phyloP scores from a whole-genome alignment of 2,113 vertebrate genomes.

The Charina bottae region DNA sequence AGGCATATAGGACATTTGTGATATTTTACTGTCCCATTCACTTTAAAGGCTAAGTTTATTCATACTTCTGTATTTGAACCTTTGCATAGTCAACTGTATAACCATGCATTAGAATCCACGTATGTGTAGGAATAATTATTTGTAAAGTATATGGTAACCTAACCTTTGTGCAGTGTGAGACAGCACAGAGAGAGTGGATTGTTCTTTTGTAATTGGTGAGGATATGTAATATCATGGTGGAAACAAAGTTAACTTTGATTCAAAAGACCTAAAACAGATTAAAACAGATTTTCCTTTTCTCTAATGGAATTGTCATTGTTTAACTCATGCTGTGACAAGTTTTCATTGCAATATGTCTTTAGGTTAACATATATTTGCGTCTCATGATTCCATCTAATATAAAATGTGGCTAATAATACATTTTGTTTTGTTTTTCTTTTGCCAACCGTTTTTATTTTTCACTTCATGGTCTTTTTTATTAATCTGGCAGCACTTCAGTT shows the following conservation, averaged over 20 bases:
- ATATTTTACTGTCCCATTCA: neutral
- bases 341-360: fast-evolving
- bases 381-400: neutral
- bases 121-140: neutral
- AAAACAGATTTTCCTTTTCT: neutral
- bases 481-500: neutral
- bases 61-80: neutral
- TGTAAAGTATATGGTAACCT: neutral
- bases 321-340: neutral
- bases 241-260: neutral
- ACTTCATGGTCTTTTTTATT: neutral
- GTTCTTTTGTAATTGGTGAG: conserved; percentile 2
- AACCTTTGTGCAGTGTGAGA: neutral
- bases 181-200: neutral
- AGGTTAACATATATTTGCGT: neutral
- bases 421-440: fast-evolving
- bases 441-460: neutral
- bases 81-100: neutral
- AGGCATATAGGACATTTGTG: neutral
- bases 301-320: neutral
- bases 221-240: neutral
- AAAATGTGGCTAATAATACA: fast-evolving
- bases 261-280: conserved; percentile 32
- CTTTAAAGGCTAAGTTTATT: neutral
- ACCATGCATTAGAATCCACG: neutral